Evolutionary conservation across 2,888 invertebrate species (phyloP), one percentile per base, ranked within the genome.

Genomic region (Apamea crenata): DNA sequence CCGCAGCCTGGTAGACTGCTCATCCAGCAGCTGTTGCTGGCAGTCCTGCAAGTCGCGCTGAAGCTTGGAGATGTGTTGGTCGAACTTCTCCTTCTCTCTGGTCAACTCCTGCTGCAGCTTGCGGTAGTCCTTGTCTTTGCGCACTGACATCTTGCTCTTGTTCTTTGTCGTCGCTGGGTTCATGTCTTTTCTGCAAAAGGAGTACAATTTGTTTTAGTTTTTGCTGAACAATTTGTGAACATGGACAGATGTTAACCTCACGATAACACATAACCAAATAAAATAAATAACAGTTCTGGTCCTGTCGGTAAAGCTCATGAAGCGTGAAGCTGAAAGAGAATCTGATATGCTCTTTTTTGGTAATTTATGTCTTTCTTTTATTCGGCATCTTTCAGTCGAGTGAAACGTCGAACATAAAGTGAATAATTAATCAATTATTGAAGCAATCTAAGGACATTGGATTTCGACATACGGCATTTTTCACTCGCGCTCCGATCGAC

Each of bases 121-220:
- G 90, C 99, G 98, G 95, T 99, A 98, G 95, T 99, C 99, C 95
- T 99, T 99, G 94, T 99, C 99, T 93, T 99, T 99, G 93, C 99
- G 98, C 61, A 98, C 98, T 2, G 98, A 97, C 93, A 98, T 98
- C 96, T 98, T 98, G 93, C 98, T 98, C 96, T 99, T 99, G 92
- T 98, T 98, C 96, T 98, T 98, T 78, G 98, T 98, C 56, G 97
- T 97, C 73, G 98, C 97, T 71, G 98, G 97, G 78, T 98, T 98
- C 93, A 98, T 97, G 93, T 97, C 97, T 91, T 97, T 97, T 83
- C 97, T 97, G 93, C 85, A 75, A 80, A 32, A 65, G 0, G 14
- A 70, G 36, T 47, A n/a, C 0, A 4, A 16, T 68, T 47, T 32
- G 10, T 65, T 59, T 77, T 29, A 80, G 36, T 44, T 40, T 36